Base-by-base conservation (phyloP, 2,888 invertebrate species). In the Congeria kusceri region DNA sequence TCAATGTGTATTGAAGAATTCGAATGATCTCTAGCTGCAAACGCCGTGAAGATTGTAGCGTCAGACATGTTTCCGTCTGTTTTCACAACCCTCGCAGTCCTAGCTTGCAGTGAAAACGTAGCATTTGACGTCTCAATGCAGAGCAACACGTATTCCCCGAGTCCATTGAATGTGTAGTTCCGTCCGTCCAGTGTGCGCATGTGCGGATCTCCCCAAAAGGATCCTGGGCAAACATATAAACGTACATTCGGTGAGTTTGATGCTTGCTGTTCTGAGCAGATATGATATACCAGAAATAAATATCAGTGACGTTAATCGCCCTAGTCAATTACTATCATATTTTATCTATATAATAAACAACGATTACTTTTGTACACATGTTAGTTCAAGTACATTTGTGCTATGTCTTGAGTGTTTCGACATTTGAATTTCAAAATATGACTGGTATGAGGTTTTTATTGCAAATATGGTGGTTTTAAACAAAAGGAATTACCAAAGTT, bases 151-250 rank as follows among this genome's bases (percentile, higher is more conserved):
- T 68, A 77, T 53, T 77, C 77, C 11, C 77, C 77, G 2, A 77
- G 68, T 15, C 77, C 77, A 39, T 77, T 77, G 32, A 67, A 77
- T 15, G 77, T 77, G 44, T 64, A 77, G 13, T 62, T 27, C 27
- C 64, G 49, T 11, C 64, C 59, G 29, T 77, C 77, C 4, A 77
- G 39, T 11, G 77, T 77, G 46, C 32, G 20, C 29, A 72, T 61
- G 47, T 77, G 77, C 9, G 77, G 73, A 59, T 77, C 77, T 18
- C 77, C 77, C 77, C 77, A 77, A 58, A 56, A 64, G 23, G 68
- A 28, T 27, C 77, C 71, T 77, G 49, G n/a, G n/a, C n/a, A n/a
- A n/a, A 56, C 20, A 61, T 56, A 15, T 18, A 46, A 27, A 9
- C 0, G 11, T 56, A 20, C 20, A n/a, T n/a, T n/a, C n/a, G n/a